These are phyloP conservation scores for Salvator merianae DNA, from an alignment of 2,113 vertebrate genomes.

Conservation along the genomic window DNA sequence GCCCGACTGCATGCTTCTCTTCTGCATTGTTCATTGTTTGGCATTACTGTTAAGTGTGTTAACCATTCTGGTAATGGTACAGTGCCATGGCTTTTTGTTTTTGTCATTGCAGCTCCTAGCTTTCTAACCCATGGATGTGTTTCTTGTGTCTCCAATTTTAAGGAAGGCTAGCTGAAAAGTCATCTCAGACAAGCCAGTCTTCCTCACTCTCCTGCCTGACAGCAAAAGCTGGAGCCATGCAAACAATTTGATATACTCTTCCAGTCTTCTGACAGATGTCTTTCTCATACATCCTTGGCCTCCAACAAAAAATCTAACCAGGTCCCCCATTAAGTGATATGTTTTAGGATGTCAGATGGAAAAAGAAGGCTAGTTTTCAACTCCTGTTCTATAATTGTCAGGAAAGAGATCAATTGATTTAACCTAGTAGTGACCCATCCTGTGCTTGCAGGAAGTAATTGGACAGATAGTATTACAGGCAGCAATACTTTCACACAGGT, in stretches of 20 bases:
- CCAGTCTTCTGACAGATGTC: not conserved
- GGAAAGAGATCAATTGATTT: conserved; percentile 61
- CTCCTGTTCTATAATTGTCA: conserved; percentile 31
- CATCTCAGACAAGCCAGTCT: not conserved
- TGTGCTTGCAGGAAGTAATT: conserved; percentile 49
- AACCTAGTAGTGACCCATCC: conserved; percentile 55
- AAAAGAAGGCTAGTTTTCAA: conserved; percentile 56
- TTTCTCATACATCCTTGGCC: not conserved
- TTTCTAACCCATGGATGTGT: not conserved
- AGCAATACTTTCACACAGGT: conserved; percentile 26
- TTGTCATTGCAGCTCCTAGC: not conserved
- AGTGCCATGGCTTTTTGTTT: not conserved
- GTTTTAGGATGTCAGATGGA: conserved; percentile 41
- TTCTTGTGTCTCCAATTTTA: not conserved
- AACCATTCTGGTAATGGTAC: not conserved
- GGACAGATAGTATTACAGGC: conserved; percentile 53
- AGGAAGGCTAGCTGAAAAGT: not conserved
- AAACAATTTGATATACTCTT: not conserved
- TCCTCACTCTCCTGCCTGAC: not conserved
- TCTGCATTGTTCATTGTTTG: not conserved
- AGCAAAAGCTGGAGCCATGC: not conserved
- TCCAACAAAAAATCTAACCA: not conserved
- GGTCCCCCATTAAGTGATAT: conserved; percentile 18
- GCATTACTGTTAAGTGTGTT: too few relatives aligned
- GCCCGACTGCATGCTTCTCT: not conserved